phyloP scores from a whole-genome alignment of 2,888 invertebrate genomes.

The Ligdia adustata region DNA sequence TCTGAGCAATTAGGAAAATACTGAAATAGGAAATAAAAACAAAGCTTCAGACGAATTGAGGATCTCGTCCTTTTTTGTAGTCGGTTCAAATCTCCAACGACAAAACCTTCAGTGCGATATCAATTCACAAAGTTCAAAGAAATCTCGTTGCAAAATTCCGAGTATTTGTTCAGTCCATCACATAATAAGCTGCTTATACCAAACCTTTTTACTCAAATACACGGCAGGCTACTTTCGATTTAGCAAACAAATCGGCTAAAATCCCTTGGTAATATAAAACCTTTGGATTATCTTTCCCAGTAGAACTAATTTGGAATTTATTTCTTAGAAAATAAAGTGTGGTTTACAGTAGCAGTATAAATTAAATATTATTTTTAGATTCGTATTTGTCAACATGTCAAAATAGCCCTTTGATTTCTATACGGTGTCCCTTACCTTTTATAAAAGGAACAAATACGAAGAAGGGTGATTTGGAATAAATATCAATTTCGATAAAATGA shows the following conservation, averaged over 20 bases:
- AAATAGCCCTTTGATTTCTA: conserved; percentile 79
- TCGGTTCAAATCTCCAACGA: background rate
- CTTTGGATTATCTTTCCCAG: conserved; percentile 45
- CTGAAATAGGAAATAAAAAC: no score
- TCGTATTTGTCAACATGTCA: conserved; percentile 78
- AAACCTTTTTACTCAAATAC: conserved; percentile 44
- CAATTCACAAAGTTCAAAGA: conserved; percentile 16
- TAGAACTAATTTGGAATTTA: conserved; percentile 36
- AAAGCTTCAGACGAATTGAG: no score
- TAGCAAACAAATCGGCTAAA: conserved; percentile 70
- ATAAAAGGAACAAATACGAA: conserved; percentile 34
- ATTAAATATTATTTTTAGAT: conserved; percentile 64
- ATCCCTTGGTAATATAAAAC: conserved; percentile 71
- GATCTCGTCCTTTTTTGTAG: background rate
- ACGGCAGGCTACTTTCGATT: conserved; percentile 58
- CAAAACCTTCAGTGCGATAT: conserved; percentile 7
- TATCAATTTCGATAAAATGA: conserved; percentile 67
- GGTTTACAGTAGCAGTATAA: conserved; percentile 20
- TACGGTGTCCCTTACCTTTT: conserved; percentile 59
- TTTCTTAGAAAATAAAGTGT: background rate
- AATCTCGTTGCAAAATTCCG: no score
- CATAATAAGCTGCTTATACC: conserved; percentile 52
- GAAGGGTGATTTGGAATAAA: conserved; percentile 39
- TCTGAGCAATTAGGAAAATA: no score
- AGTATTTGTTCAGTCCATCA: conserved; percentile 40